phyloP scores from a whole-genome alignment of 2,888 invertebrate species.

The Drosophila kuntzei region DNA sequence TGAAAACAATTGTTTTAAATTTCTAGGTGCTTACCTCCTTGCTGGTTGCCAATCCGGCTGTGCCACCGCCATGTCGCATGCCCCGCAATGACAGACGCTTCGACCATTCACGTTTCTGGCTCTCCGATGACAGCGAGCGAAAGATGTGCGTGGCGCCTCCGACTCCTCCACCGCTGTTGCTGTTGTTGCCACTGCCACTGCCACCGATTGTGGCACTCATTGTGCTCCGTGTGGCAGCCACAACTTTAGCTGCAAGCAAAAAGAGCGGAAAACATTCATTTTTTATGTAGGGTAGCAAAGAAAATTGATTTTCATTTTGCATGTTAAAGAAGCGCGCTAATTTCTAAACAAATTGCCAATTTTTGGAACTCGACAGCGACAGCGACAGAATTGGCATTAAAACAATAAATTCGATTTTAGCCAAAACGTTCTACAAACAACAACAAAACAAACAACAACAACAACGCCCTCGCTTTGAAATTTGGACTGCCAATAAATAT shows the following conservation, averaged over 20 bases:
- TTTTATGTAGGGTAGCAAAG: slow-evolving; percentile 17
- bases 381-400: slow-evolving; percentile 74
- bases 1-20: not conserved
- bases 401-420: slow-evolving; percentile 79
- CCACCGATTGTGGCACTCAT: slow-evolving; percentile 64
- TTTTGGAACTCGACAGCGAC: slow-evolving; percentile 53
- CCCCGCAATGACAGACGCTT: slow-evolving; percentile 90
- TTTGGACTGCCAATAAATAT: slow-evolving; percentile 69
- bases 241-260: slow-evolving; percentile 29
- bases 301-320: slow-evolving; percentile 75
- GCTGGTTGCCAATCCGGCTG: slow-evolving; percentile 86
- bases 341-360: slow-evolving; percentile 80
- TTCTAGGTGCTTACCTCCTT: slow-evolving; percentile 76
- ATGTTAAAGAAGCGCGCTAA: slow-evolving; percentile 72
- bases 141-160: slow-evolving; percentile 86
- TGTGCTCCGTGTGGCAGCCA: slow-evolving; percentile 25
- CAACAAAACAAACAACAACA: slow-evolving; percentile 28
- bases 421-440: slow-evolving; percentile 44
- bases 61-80: slow-evolving; percentile 86
- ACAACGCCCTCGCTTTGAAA: slow-evolving; percentile 43
- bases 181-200: slow-evolving; percentile 22
- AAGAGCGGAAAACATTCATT: slow-evolving; percentile 2
- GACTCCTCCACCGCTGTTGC: slow-evolving; percentile 27
- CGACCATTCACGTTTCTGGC: slow-evolving; percentile 90
- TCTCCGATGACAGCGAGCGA: slow-evolving; percentile 89